Percentiles rank a stretch among this genome's conserved stretches.
Conservation (phyloP, 1,140 invertebrate genomes). For the Batillaria attramentaria region DNA sequence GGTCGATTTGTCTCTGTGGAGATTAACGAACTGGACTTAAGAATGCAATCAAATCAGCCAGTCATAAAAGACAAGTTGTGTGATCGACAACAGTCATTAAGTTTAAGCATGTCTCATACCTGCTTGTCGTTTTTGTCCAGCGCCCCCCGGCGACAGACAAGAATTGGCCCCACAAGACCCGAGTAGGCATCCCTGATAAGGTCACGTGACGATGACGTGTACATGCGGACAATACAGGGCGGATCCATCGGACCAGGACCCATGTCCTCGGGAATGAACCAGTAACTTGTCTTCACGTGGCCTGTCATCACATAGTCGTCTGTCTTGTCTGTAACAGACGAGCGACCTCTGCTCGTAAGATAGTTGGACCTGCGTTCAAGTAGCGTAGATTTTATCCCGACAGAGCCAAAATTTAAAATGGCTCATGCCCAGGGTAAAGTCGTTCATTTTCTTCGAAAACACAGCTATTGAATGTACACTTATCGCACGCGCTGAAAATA, state of each 20-base stretch:
- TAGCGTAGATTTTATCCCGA: too few relatives aligned
- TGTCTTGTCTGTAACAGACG: background rate
- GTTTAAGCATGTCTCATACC: too few relatives aligned
- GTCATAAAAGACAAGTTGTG: too few relatives aligned
- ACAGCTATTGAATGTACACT: too few relatives aligned
- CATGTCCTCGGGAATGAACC: constrained; percentile 25
- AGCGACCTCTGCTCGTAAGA: background rate
- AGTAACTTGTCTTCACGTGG: constrained; percentile 10
- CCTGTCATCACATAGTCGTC: constrained; percentile 10
- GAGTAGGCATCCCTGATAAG: constrained; percentile 45
- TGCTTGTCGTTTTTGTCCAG: constrained; percentile 31
- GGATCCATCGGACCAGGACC: constrained; percentile 40
- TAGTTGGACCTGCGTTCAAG: too few relatives aligned
- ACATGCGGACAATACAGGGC: constrained; percentile 50
- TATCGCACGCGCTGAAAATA: too few relatives aligned
- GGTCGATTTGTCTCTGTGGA: constrained; percentile 32
- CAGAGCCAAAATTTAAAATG: too few relatives aligned
- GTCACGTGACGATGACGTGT: constrained; percentile 54
- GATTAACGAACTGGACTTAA: too few relatives aligned
- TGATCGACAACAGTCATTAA: too few relatives aligned
- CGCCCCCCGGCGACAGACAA: constrained; percentile 51
- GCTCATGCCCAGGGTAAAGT: too few relatives aligned
- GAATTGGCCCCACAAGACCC: constrained; percentile 55
- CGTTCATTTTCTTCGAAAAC: too few relatives aligned
- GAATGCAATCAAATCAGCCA: too few relatives aligned